These are phyloP conservation scores for Palythoa grandiflora DNA, from an alignment of 92 coral and sea anemone genomes.

Conservation along the genomic window DNA sequence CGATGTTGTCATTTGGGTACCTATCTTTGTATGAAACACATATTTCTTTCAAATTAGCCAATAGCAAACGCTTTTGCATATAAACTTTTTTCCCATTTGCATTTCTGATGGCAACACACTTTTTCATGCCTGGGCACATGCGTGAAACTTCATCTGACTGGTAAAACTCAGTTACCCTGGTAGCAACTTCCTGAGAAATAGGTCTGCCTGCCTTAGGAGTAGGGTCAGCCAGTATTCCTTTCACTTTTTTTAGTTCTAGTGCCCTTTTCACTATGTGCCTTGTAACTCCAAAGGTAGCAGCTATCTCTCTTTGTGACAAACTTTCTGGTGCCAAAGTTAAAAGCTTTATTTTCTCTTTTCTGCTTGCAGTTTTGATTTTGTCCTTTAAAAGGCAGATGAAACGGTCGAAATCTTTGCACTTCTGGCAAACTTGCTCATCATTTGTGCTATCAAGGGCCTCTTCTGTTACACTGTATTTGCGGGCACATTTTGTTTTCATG, in stretches of 20 bases:
- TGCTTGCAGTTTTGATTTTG: not conserved
- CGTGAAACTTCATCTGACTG: not conserved
- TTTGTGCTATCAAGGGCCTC: not conserved
- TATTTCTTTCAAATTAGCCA: not conserved
- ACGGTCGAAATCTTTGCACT: not conserved
- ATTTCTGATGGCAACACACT: not conserved
- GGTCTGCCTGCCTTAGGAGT: not conserved
- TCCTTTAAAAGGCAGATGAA: not conserved
- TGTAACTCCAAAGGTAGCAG: not conserved
- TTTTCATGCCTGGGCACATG: not conserved
- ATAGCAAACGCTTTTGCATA: not conserved
- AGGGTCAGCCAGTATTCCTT: not conserved
- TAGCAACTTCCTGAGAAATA: not conserved
- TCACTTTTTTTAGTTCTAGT: not conserved
- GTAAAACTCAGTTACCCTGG: not conserved
- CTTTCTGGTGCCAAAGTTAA: not conserved
- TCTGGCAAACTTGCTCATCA: not conserved
- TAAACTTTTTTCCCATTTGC: not conserved
- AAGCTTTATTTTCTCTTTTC: constrained; percentile 1
- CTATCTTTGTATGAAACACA: not conserved
- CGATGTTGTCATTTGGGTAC: not conserved
- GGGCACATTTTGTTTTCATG: not conserved
- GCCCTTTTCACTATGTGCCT: not conserved
- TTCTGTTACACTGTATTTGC: not conserved
- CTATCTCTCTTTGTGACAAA: not conserved